Evolutionary conservation across 2,797 vertebrate species (phyloP), one percentile per base, ranked within the genome.

Genomic region (Heterohyrax brucei): DNA sequence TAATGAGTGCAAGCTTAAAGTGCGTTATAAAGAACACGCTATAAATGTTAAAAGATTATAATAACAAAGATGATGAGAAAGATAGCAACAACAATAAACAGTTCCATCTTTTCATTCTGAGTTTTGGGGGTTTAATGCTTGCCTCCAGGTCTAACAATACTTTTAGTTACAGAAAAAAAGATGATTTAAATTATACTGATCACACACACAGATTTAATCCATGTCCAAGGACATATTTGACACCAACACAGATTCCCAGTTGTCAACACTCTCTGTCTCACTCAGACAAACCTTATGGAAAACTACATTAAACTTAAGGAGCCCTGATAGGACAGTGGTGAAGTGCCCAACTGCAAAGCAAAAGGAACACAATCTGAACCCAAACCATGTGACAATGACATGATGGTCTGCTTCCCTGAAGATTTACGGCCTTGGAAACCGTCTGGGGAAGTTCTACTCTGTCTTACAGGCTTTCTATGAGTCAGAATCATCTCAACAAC

Each of bases 101-200:
- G 50, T 64, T 10, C 21, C n/a, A 18, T 75, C 14, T 56, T 93
- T 85, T 46, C 56, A 78, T 16, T 76, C 62, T 19, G 24, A 28
- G 61, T 70, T 92, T 84, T 48, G 14, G 56, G 39, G 33, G 64
- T 39, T 30, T 76, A 70, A 81, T 64, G 33, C 7, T 19, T 46
- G 10, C 56, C 83, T 77, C 73, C 88, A 88, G 24, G 18, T 68
- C 50, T 16, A 5, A 76, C 16, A 48, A 21, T 19, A 72, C 70
- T 72, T 56, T 68, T 50, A 92, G 62, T 64, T 94, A 75, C 50
- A 80, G 78, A 30, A 87, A 50, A 66, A 50, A 73, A 68, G 16
- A 77, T 48, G 4, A 30, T 39, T 85, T 5, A 88, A 14, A 53
- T 85, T 28, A 21, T 39, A 46, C 80, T 48, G 19, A 62, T 50